Percentiles rank a stretch among this genome's conserved stretches.
These are phyloP conservation scores for Pseudomyrmex dendroicus DNA, from an alignment of 1,140 invertebrate genomes.

Conservation along the genomic window DNA sequence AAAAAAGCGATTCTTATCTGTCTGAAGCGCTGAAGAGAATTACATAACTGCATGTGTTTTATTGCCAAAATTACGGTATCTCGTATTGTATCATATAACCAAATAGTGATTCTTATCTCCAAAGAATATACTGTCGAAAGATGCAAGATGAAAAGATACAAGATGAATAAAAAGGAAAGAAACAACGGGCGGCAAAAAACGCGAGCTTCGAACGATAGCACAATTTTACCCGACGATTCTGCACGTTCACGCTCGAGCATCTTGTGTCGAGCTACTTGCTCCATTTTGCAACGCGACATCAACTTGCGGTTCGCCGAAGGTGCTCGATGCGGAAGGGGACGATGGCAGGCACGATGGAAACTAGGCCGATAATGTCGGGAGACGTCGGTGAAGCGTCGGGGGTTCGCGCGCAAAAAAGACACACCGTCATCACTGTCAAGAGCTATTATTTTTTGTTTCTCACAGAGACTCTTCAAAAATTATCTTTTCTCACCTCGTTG, in stretches of 20 bases:
- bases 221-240: slow-evolving; percentile 26
- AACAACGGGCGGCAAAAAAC: not conserved
- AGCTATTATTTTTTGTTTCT: slow-evolving; percentile 1
- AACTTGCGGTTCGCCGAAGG: slow-evolving; percentile 35
- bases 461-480: not conserved
- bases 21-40: not conserved
- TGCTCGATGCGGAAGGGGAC: slow-evolving; percentile 43
- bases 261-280: slow-evolving; percentile 53
- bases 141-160: not conserved
- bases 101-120: slow-evolving; percentile 26
- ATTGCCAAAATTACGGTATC: not conserved
- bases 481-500: not conserved
- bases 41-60: slow-evolving; percentile 16
- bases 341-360: slow-evolving; percentile 26
- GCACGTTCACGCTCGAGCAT: slow-evolving; percentile 36
- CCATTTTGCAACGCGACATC: slow-evolving; percentile 53
- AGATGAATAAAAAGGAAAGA: too few species aligned
- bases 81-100: not conserved
- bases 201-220: slow-evolving; percentile 38
- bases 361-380: slow-evolving; percentile 54
- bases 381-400: slow-evolving; percentile 18
- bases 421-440: slow-evolving; percentile 23
- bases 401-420: slow-evolving; percentile 33
- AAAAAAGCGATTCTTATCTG: slow-evolving; percentile 41
- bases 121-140: not conserved